Base-by-base conservation (phyloP, 1,140 invertebrate genomes). In the Drosophila aff. region DNA sequence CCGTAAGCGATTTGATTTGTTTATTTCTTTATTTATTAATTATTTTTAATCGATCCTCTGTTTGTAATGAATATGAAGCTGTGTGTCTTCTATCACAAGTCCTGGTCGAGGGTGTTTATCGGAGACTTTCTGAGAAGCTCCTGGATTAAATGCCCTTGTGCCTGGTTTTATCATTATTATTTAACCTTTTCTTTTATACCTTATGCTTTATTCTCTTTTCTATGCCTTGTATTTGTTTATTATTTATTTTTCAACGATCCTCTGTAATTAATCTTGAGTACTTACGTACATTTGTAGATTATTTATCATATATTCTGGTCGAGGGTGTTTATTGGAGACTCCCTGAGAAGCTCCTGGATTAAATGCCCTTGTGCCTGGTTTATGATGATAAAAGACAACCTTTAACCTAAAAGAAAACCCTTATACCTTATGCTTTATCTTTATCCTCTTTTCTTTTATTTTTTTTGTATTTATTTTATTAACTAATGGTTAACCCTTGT, bases 1-100 rank as follows among this genome's bases (percentile, higher is more conserved):
- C 91, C 94, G 95, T 95, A 94, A 95, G 95, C 93, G 61, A 86
- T 73, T n/a, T 60, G 49, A 61, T 60, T 68, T 76, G 18, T 52
- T 79, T 62, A 50, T 62, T 79, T 62, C 40, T 69, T 52, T 16
- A 3, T 44, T 31, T 8, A 62, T 26, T 49, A n/a, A 16, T 49
- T 26, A 49, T 49, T 26, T 68, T 23, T 18, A 33, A 40, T 8
- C 16, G 31, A 33, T 40, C 44, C 15, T 33, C 11, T 58, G 21
- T 33, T 9, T 58, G 28, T 61, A 18, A 41, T 33, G 44, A 15
- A 62, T 65, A 26, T 26, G 26, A 26, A 26, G 26, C 0, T 26
- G 26, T 26, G 26, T 4, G 26, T 26, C 4, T 33, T 9, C 7
- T 31, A 11, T 47, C 26, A 33, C 21, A 38, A n/a, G 1, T 31